Conservation (phyloP, 2,888 invertebrate genomes). For the Rotaria magnacalcarata region DNA sequence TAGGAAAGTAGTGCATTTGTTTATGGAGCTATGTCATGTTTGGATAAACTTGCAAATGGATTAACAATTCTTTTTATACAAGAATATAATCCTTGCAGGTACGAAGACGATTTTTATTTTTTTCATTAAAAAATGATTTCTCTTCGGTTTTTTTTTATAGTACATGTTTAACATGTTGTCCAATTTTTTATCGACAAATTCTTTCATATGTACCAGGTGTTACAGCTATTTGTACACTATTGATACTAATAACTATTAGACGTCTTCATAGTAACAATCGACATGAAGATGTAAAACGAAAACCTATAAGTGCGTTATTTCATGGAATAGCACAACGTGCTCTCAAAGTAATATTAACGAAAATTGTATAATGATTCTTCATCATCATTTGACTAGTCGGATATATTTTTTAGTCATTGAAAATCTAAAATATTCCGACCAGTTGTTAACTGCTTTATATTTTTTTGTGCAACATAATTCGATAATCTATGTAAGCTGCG, state of each 20-base stretch:
- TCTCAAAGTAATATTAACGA: background rate
- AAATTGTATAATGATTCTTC: background rate
- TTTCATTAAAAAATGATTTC: background rate
- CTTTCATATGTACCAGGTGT: background rate
- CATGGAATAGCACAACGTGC: background rate
- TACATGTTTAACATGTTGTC: background rate
- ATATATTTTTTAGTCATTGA: background rate
- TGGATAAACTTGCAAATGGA: constrained; percentile 84
- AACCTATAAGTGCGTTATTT: background rate
- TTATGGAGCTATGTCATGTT: constrained; percentile 85
- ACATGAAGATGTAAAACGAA: background rate
- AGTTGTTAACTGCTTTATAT: background rate
- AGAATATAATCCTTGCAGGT: constrained; percentile 66
- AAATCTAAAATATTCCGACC: background rate
- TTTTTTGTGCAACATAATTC: background rate
- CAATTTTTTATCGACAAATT: background rate
- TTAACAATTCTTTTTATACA: constrained; percentile 77
- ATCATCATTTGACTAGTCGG: background rate
- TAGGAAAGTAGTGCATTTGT: constrained; percentile 79
- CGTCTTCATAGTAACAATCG: background rate
- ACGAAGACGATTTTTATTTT: background rate
- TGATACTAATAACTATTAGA: background rate
- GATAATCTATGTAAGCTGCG: background rate
- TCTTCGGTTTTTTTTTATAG: background rate
- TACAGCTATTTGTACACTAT: background rate